Evolutionary conservation across 2,888 invertebrate genomes (phyloP).

Genomic region (Xanthia togata): DNA sequence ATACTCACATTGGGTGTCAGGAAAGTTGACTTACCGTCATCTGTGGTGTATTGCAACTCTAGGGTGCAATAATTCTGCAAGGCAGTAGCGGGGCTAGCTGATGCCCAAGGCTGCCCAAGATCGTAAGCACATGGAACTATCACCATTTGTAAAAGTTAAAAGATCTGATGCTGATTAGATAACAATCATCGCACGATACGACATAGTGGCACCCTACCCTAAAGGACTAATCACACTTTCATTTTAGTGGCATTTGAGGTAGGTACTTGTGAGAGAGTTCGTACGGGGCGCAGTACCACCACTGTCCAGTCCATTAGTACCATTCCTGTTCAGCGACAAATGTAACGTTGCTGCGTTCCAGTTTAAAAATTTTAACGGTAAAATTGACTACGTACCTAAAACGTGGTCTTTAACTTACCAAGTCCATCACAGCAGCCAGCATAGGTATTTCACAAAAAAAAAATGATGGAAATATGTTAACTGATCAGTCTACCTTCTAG

Average conservation of each 20-base stretch:
- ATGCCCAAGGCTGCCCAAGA: neutral
- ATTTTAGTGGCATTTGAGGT: slow-evolving; percentile 22
- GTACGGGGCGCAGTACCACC: neutral
- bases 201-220: neutral
- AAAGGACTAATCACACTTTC: slow-evolving; percentile 32
- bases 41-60: neutral
- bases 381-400: neutral
- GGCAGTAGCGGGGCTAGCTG: neutral
- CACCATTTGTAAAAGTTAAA: neutral
- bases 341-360: neutral
- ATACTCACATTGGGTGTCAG: neutral
- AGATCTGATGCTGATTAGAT: neutral
- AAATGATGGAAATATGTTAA: neutral
- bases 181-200: neutral
- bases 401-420: neutral
- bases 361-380: neutral
- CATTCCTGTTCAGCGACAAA: neutral
- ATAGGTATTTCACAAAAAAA: no score
- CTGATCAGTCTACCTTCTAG: neutral
- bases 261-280: slow-evolving; percentile 3
- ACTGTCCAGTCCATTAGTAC: neutral
- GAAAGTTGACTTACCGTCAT: neutral
- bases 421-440: neutral
- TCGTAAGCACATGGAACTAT: neutral
- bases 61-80: no score